Percentiles rank a stretch among this genome's conserved stretches.
phyloP scores from a whole-genome alignment of 2,113 vertebrate genomes.

The Rhinichthys klamathensis region DNA sequence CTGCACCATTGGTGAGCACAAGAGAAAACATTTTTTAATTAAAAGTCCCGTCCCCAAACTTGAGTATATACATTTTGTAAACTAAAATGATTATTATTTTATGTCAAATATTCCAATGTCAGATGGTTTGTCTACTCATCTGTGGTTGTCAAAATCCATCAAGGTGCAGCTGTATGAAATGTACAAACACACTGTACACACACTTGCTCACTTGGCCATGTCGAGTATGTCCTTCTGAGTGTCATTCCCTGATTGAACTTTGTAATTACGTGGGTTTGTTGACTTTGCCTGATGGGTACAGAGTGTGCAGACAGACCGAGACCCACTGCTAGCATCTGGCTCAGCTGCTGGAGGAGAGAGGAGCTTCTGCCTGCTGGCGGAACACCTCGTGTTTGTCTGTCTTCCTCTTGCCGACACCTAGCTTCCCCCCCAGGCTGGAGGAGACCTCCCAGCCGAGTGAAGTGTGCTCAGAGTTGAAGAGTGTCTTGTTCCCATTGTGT shows the following conservation, averaged over 20 bases:
- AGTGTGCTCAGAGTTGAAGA: constrained; percentile 20
- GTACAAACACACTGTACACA: background rate
- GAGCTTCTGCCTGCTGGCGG: constrained; percentile 2
- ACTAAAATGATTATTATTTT: background rate
- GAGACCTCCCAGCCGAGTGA: constrained; percentile 8
- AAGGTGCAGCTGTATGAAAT: background rate
- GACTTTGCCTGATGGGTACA: constrained; percentile 24
- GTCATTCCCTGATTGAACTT: constrained; percentile 9
- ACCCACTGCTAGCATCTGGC: constrained; percentile 4
- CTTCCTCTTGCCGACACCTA: background rate
- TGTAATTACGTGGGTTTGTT: constrained; percentile 38
- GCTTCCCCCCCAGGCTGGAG: background rate
- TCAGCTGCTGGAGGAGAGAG: background rate
- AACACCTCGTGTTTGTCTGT: constrained; percentile 7
- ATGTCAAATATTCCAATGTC: background rate
- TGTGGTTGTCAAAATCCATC: background rate
- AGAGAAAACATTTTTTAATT: background rate
- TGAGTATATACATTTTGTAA: background rate
- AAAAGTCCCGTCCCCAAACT: background rate
- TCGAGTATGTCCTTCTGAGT: background rate
- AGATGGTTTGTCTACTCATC: background rate
- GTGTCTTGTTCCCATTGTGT: constrained; percentile 7
- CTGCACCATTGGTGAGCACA: background rate
- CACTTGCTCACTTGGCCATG: background rate
- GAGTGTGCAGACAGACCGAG: constrained; percentile 1